Evolutionary conservation across 2,888 invertebrate genomes (phyloP), one percentile per base, ranked within the genome.

Genomic region (Clunio marinus): DNA sequence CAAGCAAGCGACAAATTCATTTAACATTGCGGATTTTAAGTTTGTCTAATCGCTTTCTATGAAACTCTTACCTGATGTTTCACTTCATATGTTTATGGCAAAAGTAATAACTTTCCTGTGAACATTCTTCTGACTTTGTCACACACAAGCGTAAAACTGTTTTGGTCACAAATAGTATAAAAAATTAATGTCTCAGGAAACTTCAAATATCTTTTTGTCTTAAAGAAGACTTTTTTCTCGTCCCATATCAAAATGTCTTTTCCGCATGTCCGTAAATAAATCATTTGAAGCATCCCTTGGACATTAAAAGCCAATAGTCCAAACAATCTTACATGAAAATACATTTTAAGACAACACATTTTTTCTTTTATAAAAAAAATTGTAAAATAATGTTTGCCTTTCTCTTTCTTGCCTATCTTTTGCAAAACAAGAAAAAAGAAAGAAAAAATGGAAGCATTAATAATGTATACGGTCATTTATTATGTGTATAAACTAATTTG

Each of bases 391-490:
- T 22, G 28, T 62, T 22, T 41, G n/a, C 32, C 25, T 62, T 41
- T 27, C 28, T 32, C 59, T 59, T 15, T 27, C n/a, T 46, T 24
- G 20, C 45, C 15, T n/a, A n/a, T n/a, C n/a, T n/a, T n/a, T 46
- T 35, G 45, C n/a, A 25, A 63, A n/a, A 15, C 20, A 46, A n/a
- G n/a, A n/a, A n/a, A n/a, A n/a, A n/a, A n/a, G n/a, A n/a, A 10
- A 46, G 17, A 13, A n/a, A 15, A 22, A 20, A 57, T 20, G 22
- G 4, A 41, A 55, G 28, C 66, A 66, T 66, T 46, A 66, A 66
- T 66, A 66, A 66, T 66, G 66, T 55, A 66, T 66, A 55, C 45
- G 55, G 66, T 66, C 66, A 66, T 66, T 66, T 66, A 66, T 66
- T 32, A 51, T 66, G 55, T 45, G 22, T 57, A 22, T 15, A 27